These are phyloP conservation scores for Grus americana DNA, from an alignment of 2,113 vertebrate species.

Conservation along the genomic window DNA sequence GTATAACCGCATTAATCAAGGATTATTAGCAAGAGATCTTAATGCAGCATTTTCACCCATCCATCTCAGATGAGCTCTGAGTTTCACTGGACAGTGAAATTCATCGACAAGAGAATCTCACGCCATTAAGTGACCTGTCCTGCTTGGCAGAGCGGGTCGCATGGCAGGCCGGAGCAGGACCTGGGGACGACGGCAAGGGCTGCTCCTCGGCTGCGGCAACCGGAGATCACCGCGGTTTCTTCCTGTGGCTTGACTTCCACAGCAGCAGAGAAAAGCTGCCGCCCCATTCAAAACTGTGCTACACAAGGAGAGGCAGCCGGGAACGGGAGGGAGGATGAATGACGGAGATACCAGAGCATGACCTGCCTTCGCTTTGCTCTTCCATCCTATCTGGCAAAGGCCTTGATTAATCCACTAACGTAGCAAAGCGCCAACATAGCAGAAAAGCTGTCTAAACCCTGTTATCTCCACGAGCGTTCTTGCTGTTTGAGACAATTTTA, in stretches of 20 bases:
- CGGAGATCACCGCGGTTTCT: background rate
- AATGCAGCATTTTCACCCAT: background rate
- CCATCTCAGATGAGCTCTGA: fast-evolving
- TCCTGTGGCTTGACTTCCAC: background rate
- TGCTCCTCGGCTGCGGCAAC: background rate
- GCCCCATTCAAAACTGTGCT: background rate
- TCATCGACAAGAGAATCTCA: background rate
- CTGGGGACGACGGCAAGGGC: background rate
- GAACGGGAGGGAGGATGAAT: background rate
- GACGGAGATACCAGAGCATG: background rate
- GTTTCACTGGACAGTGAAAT: background rate
- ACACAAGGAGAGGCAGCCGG: fast-evolving
- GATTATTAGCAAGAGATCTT: background rate
- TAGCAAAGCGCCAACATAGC: fast-evolving
- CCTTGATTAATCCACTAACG: background rate
- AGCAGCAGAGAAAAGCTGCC: background rate
- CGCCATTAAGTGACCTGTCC: background rate
- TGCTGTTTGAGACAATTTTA: background rate
- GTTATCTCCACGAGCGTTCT: background rate
- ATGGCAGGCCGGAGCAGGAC: background rate
- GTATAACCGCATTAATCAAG: background rate
- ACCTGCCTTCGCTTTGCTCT: background rate
- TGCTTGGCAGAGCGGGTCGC: fast-evolving
- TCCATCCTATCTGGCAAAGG: background rate
- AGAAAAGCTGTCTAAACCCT: background rate